Evolutionary conservation across 53 echinoderm and acorn worm genomes (phyloP).

Genomic region (Arbacia lixula): DNA sequence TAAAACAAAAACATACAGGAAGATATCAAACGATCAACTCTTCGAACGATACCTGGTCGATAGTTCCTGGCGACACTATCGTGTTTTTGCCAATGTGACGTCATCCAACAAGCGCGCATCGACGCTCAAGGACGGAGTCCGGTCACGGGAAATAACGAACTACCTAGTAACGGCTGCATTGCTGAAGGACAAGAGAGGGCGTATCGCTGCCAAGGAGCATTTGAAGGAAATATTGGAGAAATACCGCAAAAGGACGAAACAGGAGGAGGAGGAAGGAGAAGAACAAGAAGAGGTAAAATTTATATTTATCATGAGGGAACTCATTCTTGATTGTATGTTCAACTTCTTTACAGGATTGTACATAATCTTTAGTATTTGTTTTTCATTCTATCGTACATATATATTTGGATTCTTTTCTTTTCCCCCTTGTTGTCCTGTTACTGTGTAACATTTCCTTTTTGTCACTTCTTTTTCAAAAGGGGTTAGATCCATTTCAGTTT

Average conservation of each 20-base stretch:
- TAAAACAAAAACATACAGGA: too few relatives aligned
- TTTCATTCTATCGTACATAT: too few relatives aligned
- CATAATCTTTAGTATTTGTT: too few relatives aligned
- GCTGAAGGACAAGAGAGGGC: conserved; percentile 54
- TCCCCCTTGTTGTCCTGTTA: too few relatives aligned
- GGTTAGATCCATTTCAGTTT: too few relatives aligned
- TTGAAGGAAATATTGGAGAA: conserved; percentile 4
- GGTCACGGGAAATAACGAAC: conserved; percentile 33
- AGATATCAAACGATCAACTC: conserved; percentile 66
- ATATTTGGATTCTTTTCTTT: too few relatives aligned
- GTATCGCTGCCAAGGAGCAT: conserved; percentile 15
- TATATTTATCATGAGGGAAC: too few relatives aligned
- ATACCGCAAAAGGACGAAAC: not conserved
- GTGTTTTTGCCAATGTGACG: not conserved
- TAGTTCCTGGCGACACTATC: conserved; percentile 59
- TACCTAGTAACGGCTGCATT: conserved; percentile 56
- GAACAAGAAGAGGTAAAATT: not conserved
- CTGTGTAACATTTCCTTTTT: too few relatives aligned
- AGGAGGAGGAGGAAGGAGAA: not conserved
- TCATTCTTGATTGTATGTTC: too few relatives aligned
- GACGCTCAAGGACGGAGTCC: not conserved
- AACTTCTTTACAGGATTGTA: too few relatives aligned
- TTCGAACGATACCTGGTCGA: conserved; percentile 67
- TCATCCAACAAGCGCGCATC: not conserved
- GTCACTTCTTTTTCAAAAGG: too few relatives aligned